Conservation (phyloP, 1,140 invertebrate species). For the Atta texana region DNA sequence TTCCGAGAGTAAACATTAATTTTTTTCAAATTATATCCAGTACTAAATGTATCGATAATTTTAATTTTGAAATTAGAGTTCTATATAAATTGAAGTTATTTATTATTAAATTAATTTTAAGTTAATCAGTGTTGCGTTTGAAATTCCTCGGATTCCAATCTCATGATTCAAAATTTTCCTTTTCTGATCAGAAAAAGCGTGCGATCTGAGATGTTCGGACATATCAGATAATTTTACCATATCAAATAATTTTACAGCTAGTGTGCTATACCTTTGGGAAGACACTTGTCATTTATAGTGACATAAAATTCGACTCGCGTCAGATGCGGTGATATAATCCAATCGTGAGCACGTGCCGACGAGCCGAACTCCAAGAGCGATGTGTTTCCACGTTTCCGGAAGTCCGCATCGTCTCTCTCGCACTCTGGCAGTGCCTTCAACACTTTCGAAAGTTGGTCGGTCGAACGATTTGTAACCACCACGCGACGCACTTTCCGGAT, state of each 20-base stretch:
- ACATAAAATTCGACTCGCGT: conserved; percentile 25
- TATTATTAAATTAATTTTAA: neutral
- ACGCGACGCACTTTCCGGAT: neutral
- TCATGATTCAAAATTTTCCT: neutral
- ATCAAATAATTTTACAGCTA: conserved; percentile 34
- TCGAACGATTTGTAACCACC: conserved; percentile 59
- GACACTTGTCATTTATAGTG: conserved; percentile 21
- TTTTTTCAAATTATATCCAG: neutral
- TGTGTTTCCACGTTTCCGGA: conserved; percentile 5
- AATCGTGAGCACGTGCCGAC: conserved; percentile 53
- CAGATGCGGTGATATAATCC: conserved; percentile 49
- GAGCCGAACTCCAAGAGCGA: conserved; percentile 31
- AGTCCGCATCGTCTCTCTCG: neutral
- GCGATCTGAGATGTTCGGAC: neutral
- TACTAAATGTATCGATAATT: neutral
- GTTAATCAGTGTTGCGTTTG: neutral
- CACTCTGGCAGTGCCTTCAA: neutral
- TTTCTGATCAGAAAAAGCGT: neutral
- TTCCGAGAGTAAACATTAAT: neutral
- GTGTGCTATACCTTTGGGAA: neutral
- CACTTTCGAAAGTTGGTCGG: neutral
- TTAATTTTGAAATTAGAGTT: conserved; percentile 2
- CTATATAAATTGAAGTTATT: neutral
- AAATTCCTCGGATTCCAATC: neutral
- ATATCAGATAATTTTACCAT: neutral